Conservation (phyloP, 2,113 vertebrate genomes). For the Catharus fuscescens region DNA sequence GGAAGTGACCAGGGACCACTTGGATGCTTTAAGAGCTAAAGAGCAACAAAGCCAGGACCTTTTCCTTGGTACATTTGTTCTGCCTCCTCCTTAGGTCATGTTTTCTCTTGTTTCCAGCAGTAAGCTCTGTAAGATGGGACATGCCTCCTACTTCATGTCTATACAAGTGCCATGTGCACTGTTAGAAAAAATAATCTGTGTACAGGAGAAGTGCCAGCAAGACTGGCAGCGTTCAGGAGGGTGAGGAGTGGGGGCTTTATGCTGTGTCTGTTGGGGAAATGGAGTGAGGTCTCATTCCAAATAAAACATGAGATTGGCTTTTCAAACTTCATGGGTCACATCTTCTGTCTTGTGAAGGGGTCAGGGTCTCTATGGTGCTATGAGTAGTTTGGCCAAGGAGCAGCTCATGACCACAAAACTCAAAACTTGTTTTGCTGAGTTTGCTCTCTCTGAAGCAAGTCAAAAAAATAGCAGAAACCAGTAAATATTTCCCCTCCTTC, state of each 20-base stretch:
- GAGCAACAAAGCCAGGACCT: not conserved
- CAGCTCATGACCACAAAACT: not conserved
- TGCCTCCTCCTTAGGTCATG: not conserved
- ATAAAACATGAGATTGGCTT: not conserved
- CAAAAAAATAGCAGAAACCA: not conserved
- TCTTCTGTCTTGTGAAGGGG: not conserved
- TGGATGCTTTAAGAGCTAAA: not conserved
- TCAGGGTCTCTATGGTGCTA: not conserved
- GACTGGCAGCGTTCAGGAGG: not conserved
- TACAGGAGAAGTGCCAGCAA: conserved; percentile 1
- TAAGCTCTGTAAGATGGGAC: not conserved
- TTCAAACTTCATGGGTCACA: not conserved
- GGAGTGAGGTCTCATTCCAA: not conserved
- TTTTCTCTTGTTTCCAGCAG: conserved; percentile 10
- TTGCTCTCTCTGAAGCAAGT: not conserved
- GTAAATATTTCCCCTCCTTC: not conserved
- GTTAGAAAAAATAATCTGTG: not conserved
- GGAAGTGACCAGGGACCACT: not conserved
- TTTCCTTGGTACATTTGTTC: not conserved
- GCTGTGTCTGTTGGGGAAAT: not conserved
- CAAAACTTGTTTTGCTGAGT: not conserved
- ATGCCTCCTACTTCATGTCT: conserved; percentile 6
- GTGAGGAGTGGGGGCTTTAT: not conserved
- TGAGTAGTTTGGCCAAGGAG: not conserved
- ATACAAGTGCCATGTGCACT: conserved; percentile 2